These are phyloP conservation scores for Pteria penguin DNA, from an alignment of 2,888 invertebrate genomes.

Conservation along the genomic window DNA sequence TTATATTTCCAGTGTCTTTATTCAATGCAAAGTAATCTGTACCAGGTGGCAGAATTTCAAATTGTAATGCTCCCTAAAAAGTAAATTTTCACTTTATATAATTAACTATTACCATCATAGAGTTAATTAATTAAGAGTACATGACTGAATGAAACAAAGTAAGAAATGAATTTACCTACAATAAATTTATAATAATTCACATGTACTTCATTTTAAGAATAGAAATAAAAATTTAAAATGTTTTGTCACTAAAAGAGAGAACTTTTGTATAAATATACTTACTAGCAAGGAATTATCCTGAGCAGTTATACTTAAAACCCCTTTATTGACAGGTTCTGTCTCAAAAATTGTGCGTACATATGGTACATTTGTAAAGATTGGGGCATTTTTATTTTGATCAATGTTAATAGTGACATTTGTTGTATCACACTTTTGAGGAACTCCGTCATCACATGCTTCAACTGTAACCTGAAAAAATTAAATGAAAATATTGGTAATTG, in stretches of 20 bases:
- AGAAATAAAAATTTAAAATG: not conserved
- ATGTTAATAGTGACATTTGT: conserved; percentile 63
- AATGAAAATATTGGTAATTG: too few relatives aligned
- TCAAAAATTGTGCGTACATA: conserved; percentile 62
- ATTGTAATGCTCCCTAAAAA: conserved; percentile 55
- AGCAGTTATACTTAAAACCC: conserved; percentile 59
- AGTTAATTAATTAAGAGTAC: too few relatives aligned
- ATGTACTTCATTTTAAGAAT: not conserved
- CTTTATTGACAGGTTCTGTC: conserved; percentile 42
- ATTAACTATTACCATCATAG: too few relatives aligned
- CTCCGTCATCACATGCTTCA: conserved; percentile 72
- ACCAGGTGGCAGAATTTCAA: conserved; percentile 57
- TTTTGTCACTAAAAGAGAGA: not conserved
- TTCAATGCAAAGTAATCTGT: conserved; percentile 62
- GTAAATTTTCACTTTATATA: too few relatives aligned
- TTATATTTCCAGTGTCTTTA: conserved; percentile 56
- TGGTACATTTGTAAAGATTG: conserved; percentile 50
- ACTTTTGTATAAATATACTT: conserved; percentile 26
- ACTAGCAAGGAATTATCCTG: conserved; percentile 53
- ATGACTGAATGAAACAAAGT: too few relatives aligned
- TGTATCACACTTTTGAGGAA: conserved; percentile 62
- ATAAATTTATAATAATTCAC: not conserved
- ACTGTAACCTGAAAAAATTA: conserved; percentile 61
- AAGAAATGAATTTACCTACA: not conserved
- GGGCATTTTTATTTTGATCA: conserved; percentile 59